Conservation (phyloP, 2,113 vertebrate species). For the Cromileptes altivelis region DNA sequence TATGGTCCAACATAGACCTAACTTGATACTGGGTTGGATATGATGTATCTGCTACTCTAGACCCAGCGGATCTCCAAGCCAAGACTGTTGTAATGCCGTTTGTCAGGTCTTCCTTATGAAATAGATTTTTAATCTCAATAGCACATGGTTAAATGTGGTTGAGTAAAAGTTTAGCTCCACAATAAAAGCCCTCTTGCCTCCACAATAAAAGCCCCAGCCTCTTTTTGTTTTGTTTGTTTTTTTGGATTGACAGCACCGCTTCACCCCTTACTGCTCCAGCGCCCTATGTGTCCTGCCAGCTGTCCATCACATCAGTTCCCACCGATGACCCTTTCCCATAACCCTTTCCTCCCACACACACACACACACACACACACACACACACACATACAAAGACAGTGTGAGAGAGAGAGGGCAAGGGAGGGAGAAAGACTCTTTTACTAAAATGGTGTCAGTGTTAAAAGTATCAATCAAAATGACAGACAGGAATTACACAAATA, state of each 20-base stretch:
- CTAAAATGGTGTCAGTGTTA: constrained; percentile 54
- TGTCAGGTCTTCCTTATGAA: not conserved
- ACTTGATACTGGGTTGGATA: not conserved
- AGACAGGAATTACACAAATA: constrained; percentile 57
- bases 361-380: constrained; percentile 28
- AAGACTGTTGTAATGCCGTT: not conserved
- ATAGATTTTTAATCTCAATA: not conserved
- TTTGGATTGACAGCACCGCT: constrained; percentile 43
- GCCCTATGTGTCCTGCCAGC: constrained; percentile 53
- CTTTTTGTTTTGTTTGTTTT: not conserved
- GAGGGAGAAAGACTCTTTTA: constrained; percentile 27
- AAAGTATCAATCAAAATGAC: constrained; percentile 68
- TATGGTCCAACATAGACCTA: not conserved
- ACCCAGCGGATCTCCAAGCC: not conserved
- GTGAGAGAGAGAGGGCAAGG: constrained; percentile 1
- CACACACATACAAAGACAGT: not conserved
- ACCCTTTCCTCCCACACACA: constrained; percentile 60
- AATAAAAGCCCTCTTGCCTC: constrained; percentile 10
- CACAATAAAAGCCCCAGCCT: constrained; percentile 20
- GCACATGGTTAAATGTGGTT: not conserved
- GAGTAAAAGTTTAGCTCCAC: not conserved
- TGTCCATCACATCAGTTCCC: constrained; percentile 63
- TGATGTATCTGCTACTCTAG: too few species aligned
- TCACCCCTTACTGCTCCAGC: constrained; percentile 31
- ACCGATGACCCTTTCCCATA: constrained; percentile 71